Conservation (phyloP, 1,140 invertebrate species). For the Riptortus pedestris region DNA sequence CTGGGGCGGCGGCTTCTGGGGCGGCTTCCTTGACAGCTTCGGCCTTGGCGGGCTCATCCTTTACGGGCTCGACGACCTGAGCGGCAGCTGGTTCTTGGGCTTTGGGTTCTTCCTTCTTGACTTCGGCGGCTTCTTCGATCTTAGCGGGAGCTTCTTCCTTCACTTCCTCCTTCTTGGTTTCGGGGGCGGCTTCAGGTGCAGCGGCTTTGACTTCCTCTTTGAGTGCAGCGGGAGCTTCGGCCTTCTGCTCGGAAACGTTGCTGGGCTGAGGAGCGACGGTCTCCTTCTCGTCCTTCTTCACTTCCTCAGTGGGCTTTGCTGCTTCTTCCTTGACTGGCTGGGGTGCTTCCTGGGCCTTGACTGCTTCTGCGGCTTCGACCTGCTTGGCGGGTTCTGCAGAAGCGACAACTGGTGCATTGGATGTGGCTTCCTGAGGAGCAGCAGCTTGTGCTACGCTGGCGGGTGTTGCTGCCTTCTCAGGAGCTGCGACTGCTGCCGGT, state of each 20-base stretch:
- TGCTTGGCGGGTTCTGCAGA: constrained; percentile 36
- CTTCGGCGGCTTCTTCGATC: constrained; percentile 2
- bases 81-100: background rate
- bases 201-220: constrained; percentile 11
- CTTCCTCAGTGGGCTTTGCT: background rate
- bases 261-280: constrained; percentile 4
- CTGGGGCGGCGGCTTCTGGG: background rate
- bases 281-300: constrained; percentile 7
- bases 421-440: background rate
- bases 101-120: constrained; percentile 16
- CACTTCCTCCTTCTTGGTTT: constrained; percentile 10
- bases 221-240: constrained; percentile 11
- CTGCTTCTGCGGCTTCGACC: background rate
- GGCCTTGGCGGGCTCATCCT: constrained; percentile 8
- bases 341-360: background rate
- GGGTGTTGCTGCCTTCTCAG: background rate
- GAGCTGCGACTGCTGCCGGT: background rate
- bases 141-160: constrained; percentile 13
- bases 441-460: too few relatives aligned
- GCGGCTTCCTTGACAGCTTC: constrained; percentile 27
- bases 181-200: constrained; percentile 4
- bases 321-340: background rate
- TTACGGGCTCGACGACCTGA: background rate
- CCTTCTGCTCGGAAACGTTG: constrained; percentile 20
- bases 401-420: constrained; percentile 27